Conservation (phyloP, 1,140 invertebrate species). For the Streblospio benedicti region DNA sequence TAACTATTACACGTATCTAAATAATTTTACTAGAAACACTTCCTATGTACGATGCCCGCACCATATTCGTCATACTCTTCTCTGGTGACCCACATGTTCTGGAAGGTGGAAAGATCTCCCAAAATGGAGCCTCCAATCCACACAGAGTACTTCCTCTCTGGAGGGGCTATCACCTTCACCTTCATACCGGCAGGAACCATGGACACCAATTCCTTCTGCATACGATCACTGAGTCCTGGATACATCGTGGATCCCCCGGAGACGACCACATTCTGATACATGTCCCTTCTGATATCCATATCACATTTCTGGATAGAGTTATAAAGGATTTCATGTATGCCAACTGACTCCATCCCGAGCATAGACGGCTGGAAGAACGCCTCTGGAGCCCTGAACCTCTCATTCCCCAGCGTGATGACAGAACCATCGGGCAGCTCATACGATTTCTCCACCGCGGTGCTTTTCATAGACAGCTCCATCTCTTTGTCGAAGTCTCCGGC, state of each 20-base stretch:
- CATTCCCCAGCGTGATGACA: neutral
- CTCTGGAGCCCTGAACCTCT: neutral
- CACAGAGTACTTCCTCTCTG: too few species aligned
- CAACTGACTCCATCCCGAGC: constrained; percentile 77
- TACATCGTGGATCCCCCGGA: constrained; percentile 1
- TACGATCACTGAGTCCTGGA: neutral
- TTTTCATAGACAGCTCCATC: constrained; percentile 11
- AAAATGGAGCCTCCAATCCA: too few species aligned
- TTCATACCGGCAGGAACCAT: neutral
- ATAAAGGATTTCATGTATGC: constrained; percentile 82
- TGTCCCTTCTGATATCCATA: constrained; percentile 70
- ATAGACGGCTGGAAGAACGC: neutral
- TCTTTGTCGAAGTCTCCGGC: constrained; percentile 22
- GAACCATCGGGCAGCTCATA: neutral
- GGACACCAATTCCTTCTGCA: neutral
- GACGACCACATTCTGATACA: constrained; percentile 13
- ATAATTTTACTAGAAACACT: too few species aligned
- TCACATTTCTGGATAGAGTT: constrained; percentile 94
- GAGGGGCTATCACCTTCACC: neutral
- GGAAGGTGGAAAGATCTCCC: neutral
- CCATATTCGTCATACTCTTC: constrained; percentile 1
- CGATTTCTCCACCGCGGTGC: constrained; percentile 33
- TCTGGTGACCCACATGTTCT: neutral
- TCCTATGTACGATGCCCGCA: constrained; percentile 9
- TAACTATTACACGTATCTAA: too few species aligned